Evolutionary conservation across 2,797 vertebrate species (phyloP).

Genomic region (Bovichtus diacanthus): DNA sequence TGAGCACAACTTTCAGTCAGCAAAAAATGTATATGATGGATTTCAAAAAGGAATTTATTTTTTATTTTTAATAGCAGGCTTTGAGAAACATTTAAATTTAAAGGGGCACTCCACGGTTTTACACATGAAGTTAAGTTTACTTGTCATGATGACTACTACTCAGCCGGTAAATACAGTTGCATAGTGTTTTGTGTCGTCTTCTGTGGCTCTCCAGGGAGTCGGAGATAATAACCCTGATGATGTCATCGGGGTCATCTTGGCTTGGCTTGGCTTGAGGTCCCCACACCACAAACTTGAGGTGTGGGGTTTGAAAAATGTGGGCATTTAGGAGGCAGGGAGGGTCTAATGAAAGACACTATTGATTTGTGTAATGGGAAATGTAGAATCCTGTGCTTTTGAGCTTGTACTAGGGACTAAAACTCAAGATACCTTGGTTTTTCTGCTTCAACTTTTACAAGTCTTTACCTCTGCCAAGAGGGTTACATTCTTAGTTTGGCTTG

Average conservation of each 20-base stretch:
- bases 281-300: slow-evolving; percentile 16
- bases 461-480: no score
- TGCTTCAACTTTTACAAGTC: background rate
- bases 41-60: background rate
- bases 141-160: background rate
- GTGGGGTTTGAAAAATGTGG: background rate
- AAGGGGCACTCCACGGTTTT: background rate
- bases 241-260: slow-evolving; percentile 34
- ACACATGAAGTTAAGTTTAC: background rate
- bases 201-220: background rate
- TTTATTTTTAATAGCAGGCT: background rate
- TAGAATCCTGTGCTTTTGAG: background rate
- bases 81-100: background rate
- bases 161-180: background rate
- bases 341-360: slow-evolving; percentile 14
- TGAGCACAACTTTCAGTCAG: background rate
- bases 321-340: background rate
- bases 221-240: slow-evolving; percentile 21
- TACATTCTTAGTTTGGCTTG: background rate
- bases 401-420: background rate
- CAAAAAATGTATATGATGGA: background rate
- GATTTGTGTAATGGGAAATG: background rate
- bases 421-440: background rate
- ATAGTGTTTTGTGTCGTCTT: background rate
- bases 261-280: background rate